A percentile compares a stretch with the other conserved stretches of the same genome.
These are phyloP conservation scores for Trachops cirrhosus DNA, from an alignment of 2,797 vertebrate species.

Conservation along the genomic window DNA sequence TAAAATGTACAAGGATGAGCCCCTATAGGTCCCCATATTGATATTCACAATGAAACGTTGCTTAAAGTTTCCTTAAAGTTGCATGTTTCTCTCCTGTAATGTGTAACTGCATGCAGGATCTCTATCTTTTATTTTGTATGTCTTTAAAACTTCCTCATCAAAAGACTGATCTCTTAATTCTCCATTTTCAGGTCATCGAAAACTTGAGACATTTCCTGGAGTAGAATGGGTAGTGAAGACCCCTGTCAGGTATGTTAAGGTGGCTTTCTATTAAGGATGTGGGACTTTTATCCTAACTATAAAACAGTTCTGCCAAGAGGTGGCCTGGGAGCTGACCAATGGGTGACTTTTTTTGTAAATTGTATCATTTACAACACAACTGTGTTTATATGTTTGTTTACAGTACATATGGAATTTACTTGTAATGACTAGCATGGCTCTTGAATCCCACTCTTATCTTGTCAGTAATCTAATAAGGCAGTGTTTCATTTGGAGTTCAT, in stretches of 20 bases:
- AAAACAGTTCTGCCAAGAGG: not conserved
- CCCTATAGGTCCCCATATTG: conserved; percentile 77
- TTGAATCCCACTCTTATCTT: not conserved
- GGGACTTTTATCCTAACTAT: not conserved
- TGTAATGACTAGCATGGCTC: not conserved
- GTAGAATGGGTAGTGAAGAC: conserved; percentile 64
- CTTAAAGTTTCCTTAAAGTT: conserved; percentile 87
- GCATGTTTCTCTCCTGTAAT: conserved; percentile 90
- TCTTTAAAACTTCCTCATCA: conserved; percentile 14
- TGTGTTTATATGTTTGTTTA: not conserved
- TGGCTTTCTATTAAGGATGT: conserved; percentile 36
- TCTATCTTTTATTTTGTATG: conserved; percentile 71
- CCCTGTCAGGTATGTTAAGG: conserved; percentile 74
- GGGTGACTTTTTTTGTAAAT: not conserved
- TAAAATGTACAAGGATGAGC: conserved; percentile 76
- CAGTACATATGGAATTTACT: not conserved
- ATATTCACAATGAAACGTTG: conserved; percentile 76
- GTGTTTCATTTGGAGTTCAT: not conserved
- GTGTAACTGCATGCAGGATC: conserved; percentile 90
- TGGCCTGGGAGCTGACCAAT: not conserved
- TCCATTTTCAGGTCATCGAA: conserved; percentile 80
- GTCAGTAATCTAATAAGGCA: not conserved
- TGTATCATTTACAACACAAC: not conserved
- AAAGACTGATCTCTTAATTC: conserved; percentile 74
- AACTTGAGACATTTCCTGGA: not conserved